Percentiles rank a stretch among this genome's conserved stretches.
Conservation (phyloP, 2,113 vertebrate genomes). For the Brevimyrus niger region DNA sequence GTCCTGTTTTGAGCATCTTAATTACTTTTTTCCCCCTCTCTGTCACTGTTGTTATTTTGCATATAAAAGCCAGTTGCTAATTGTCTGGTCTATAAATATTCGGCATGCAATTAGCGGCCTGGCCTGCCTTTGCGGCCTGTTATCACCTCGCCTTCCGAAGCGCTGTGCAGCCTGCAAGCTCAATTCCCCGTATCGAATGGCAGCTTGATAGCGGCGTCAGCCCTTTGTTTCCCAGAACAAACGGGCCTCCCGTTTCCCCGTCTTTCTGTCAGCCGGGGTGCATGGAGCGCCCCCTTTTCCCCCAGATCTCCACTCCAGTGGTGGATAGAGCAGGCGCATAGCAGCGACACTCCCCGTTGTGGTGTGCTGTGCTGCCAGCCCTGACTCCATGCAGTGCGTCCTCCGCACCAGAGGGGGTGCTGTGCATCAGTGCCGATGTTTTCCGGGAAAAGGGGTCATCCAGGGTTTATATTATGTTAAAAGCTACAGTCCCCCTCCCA, state of each 20-base stretch:
- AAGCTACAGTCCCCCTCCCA: not conserved
- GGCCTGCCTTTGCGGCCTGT: slow-evolving; percentile 65
- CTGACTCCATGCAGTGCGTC: not conserved
- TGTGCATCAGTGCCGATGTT: not conserved
- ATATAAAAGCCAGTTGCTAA: slow-evolving; percentile 74
- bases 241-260: slow-evolving; percentile 36
- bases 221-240: slow-evolving; percentile 64
- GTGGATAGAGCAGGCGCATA: not conserved
- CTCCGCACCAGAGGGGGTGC: not conserved
- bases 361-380: not conserved
- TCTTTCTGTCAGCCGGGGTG: slow-evolving; percentile 30
- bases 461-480: not conserved
- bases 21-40: slow-evolving; percentile 59
- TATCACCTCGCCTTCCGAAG: slow-evolving; percentile 66
- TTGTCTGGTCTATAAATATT: slow-evolving; percentile 78
- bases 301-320: slow-evolving; percentile 7
- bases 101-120: slow-evolving; percentile 68
- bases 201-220: slow-evolving; percentile 60
- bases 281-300: slow-evolving; percentile 1
- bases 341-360: not conserved
- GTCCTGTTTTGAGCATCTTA: slow-evolving; percentile 76
- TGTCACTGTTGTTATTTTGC: slow-evolving; percentile 70
- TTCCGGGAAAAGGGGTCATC: not conserved
- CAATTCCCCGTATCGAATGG: slow-evolving; percentile 67
- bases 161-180: slow-evolving; percentile 50